A percentile compares a stretch with the other conserved stretches of the same genome.
Evolutionary conservation across 2,113 vertebrate genomes (phyloP).

Genomic region (Protomyctophum bolini): DNA sequence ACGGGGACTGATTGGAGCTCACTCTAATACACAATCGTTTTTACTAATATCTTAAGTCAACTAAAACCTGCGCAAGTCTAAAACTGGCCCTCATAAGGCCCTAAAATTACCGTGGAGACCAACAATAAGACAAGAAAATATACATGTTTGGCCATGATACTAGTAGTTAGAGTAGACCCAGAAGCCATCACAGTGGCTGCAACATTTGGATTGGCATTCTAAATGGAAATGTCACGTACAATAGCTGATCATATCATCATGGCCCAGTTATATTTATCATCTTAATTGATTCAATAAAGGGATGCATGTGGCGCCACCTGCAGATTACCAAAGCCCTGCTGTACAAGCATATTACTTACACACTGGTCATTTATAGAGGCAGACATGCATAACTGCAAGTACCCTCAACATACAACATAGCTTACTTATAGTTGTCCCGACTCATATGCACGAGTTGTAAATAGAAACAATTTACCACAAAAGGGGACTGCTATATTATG

Average conservation of each 20-base stretch:
- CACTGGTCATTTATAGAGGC: constrained; percentile 64
- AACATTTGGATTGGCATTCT: constrained; percentile 25
- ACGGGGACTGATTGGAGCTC: background rate
- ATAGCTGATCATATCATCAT: constrained; percentile 56
- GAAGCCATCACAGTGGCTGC: background rate
- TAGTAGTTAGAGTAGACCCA: background rate
- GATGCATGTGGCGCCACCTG: constrained; percentile 74
- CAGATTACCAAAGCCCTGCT: constrained; percentile 64
- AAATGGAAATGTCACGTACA: constrained; percentile 62
- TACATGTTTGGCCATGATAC: no score
- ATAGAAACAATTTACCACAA: constrained; percentile 35
- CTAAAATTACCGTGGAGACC: no score
- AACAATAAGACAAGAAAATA: no score
- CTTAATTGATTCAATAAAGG: constrained; percentile 72
- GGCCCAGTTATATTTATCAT: constrained; percentile 64
- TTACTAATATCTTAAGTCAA: background rate
- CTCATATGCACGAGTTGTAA: constrained; percentile 43
- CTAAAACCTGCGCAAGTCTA: constrained; percentile 7
- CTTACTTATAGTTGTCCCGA: constrained; percentile 17
- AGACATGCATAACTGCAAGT: constrained; percentile 47
- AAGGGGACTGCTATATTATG: constrained; percentile 18
- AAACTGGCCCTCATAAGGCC: no score
- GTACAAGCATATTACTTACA: constrained; percentile 71
- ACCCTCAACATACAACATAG: constrained; percentile 57
- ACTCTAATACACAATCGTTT: constrained; percentile 33